Evolutionary conservation across 2,797 vertebrate genomes (phyloP), one percentile per base, ranked within the genome.

Genomic region (Melanogrammus aeglefinus): DNA sequence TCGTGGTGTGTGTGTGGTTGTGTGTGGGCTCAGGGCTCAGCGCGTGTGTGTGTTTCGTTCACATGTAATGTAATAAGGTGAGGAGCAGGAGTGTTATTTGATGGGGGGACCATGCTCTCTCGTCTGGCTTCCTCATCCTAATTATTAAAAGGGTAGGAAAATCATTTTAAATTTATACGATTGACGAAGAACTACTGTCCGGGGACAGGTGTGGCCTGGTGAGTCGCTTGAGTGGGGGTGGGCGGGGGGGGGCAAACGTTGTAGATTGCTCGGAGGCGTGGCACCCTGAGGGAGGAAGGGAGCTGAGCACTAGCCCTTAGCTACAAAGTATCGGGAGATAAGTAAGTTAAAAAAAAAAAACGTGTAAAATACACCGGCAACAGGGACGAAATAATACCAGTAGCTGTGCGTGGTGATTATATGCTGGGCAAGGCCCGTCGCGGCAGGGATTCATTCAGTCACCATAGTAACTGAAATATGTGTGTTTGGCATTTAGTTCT

Each of bases 121-220:
- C n/a, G n/a, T n/a, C n/a, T n/a, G n/a, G 95, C 94, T 94, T 24
- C n/a, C 95, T 97, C 96, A 96, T 97, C 95, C 95, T n/a, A n/a
- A 97, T 97, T 96, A 97, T 97, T 97, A 96, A 97, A 94, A 95
- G 95, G 95, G 95, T 95, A 96, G 95, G 96, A 97, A 97, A 97
- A 98, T 97, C 94, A 94, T 95, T 97, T 97, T 94, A 96, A 96
- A 97, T 97, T 96, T 97, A 97, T 97, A 96, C 94, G n/a, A n/a
- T n/a, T n/a, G 95, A 94, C 94, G 94, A 94, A 31, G 95, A 96
- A n/a, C n/a, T n/a, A 95, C 94, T 95, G 95, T 96, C 94, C 94
- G 92, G 95, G 94, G 94, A 93, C 92, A 89, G 87, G 91, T 91
- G 90, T 86, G 83, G 88, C 47, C 16, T 5, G 47, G 47, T 16